Conservation (phyloP, 37 sponge, comb jelly and placozoan genomes). For the Hormiphora californensis region DNA sequence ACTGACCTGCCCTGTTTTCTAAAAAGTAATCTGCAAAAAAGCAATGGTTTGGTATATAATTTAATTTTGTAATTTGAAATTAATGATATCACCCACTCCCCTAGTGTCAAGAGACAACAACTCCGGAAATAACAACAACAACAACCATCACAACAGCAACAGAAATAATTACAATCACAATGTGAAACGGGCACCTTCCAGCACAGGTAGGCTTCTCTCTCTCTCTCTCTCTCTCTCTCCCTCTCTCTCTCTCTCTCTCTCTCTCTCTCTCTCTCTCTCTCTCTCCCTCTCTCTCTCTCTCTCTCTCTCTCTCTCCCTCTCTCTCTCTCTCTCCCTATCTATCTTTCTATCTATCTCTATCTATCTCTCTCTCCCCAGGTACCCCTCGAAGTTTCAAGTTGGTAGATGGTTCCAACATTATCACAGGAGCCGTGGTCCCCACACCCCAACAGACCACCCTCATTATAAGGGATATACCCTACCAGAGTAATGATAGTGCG, state of each 20-base stretch:
- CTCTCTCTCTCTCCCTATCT: not conserved
- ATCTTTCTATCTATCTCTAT: no score
- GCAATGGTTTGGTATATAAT: no score
- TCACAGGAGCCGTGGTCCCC: slow-evolving; percentile 12
- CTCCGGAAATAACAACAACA: not conserved
- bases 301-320: not conserved
- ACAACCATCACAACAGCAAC: not conserved
- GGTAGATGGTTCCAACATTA: slow-evolving; percentile 9
- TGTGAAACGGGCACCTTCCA: not conserved
- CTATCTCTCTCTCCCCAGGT: not conserved
- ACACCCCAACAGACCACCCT: not conserved
- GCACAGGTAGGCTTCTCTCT: not conserved
- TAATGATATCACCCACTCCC: no score
- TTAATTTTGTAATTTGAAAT: no score
- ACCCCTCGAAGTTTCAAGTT: not conserved
- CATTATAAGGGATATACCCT: slow-evolving; percentile 3
- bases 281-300: not conserved
- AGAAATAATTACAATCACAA: not conserved
- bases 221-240: not conserved
- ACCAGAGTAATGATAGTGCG: slow-evolving; percentile 25
- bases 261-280: not conserved
- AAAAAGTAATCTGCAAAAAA: no score
- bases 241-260: not conserved
- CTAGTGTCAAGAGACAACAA: not conserved
- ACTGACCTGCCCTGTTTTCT: no score